These are phyloP conservation scores for Acanthosepion lycidas DNA, from an alignment of 2,888 invertebrate species.

Conservation along the genomic window DNA sequence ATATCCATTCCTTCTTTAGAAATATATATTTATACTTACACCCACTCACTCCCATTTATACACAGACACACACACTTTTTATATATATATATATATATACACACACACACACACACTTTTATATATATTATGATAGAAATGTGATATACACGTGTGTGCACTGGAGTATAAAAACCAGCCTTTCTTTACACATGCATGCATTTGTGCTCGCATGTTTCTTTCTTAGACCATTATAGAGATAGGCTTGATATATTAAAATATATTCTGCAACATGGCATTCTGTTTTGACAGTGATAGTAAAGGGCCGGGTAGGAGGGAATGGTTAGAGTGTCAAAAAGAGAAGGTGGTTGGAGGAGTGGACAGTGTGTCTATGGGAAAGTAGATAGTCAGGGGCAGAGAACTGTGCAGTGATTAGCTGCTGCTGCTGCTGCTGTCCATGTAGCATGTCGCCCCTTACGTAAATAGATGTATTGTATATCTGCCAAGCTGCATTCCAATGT, in stretches of 20 bases:
- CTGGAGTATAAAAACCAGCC: background rate
- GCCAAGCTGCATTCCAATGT: background rate
- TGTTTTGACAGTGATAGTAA: background rate
- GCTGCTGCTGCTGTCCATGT: slow-evolving; percentile 23
- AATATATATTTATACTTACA: too few relatives aligned
- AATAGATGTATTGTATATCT: slow-evolving; percentile 6
- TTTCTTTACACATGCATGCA: background rate
- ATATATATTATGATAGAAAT: background rate
- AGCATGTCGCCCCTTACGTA: slow-evolving; percentile 33
- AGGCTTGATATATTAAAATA: slow-evolving; percentile 22
- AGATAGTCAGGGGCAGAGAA: background rate
- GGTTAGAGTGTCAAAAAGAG: background rate
- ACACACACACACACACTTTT: background rate
- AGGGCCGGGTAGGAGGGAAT: background rate
- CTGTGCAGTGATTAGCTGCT: slow-evolving; percentile 22
- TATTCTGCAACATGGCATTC: slow-evolving; percentile 10
- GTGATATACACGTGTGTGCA: background rate
- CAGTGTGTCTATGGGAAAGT: background rate
- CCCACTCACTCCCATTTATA: too few relatives aligned
- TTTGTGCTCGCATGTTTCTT: background rate
- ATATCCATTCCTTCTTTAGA: too few relatives aligned
- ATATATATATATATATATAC: background rate
- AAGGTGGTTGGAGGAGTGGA: background rate
- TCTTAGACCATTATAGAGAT: background rate
- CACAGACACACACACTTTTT: background rate